Evolutionary conservation across 2,888 invertebrate species (phyloP).

Genomic region (Lasioglossum vierecki): DNA sequence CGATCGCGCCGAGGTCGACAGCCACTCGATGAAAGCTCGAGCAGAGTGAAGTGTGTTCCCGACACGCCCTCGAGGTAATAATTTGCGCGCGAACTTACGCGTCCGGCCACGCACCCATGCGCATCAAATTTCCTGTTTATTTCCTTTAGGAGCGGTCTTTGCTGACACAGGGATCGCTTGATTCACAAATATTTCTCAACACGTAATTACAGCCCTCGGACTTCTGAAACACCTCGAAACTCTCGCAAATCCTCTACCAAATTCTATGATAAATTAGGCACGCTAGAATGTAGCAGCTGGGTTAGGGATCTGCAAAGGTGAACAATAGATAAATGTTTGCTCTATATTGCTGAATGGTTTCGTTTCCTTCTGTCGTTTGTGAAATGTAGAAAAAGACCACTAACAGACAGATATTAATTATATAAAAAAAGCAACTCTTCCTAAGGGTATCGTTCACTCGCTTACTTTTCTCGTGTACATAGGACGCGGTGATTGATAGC

Average conservation of each 20-base stretch:
- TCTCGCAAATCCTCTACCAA: too few species aligned
- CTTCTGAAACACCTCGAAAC: too few species aligned
- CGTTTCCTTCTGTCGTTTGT: too few species aligned
- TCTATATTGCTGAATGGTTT: too few species aligned
- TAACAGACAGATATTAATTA: not conserved
- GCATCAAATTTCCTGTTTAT: not conserved
- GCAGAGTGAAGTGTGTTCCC: constrained; percentile 46
- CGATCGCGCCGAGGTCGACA: constrained; percentile 47
- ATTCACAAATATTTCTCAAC: too few species aligned
- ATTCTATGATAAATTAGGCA: too few species aligned
- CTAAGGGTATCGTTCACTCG: not conserved
- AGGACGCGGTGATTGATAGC: constrained; percentile 37
- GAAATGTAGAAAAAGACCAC: too few species aligned
- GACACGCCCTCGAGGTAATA: constrained; percentile 58
- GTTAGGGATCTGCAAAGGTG: too few species aligned
- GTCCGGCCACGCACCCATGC: not conserved
- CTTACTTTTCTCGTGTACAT: not conserved
- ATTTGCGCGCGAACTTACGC: constrained; percentile 12
- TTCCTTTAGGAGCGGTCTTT: not conserved
- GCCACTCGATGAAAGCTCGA: constrained; percentile 51
- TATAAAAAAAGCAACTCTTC: not conserved
- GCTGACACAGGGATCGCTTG: too few species aligned
- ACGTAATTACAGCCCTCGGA: too few species aligned
- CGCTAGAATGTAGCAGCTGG: too few species aligned
- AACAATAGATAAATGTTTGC: too few species aligned